phyloP scores from a whole-genome alignment of 2,888 invertebrate species.

The Pachliopta kotzebuea region DNA sequence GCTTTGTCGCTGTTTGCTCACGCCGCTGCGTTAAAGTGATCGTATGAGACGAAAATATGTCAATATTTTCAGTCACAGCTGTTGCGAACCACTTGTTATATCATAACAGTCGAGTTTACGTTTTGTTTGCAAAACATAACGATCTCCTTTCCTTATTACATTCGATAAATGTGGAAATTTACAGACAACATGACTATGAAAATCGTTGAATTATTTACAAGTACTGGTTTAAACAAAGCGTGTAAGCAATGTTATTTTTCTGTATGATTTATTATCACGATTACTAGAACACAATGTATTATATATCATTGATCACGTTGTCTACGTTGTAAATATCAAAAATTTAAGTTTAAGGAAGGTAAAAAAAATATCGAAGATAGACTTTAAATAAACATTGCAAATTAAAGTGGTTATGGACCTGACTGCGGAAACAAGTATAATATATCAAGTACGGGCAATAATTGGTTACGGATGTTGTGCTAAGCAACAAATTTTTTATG shows the following conservation, averaged over 20 bases:
- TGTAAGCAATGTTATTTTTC: constrained; percentile 25
- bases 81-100: constrained; percentile 42
- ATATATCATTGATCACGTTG: background rate
- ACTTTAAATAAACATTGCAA: constrained; percentile 12
- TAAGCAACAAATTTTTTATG: constrained; percentile 4
- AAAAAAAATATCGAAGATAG: background rate
- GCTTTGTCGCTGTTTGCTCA: constrained; percentile 16
- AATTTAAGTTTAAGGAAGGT: background rate
- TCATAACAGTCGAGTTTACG: constrained; percentile 51
- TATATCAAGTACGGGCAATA: constrained; percentile 13
- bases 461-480: constrained; percentile 16
- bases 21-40: constrained; percentile 12
- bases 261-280: constrained; percentile 12
- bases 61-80: constrained; percentile 35
- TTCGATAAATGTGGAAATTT: constrained; percentile 50
- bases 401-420: constrained; percentile 16
- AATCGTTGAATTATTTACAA: constrained; percentile 40
- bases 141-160: constrained; percentile 55
- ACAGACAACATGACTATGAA: constrained; percentile 47
- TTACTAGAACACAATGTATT: constrained; percentile 6
- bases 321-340: constrained; percentile 1
- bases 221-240: constrained; percentile 35
- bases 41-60: constrained; percentile 24
- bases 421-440: constrained; percentile 15
- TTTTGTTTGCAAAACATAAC: constrained; percentile 56